Percentiles rank a stretch among this genome's conserved stretches.
These are phyloP conservation scores for Trichosurus vulpecula DNA, from an alignment of 2,797 vertebrate genomes.

Conservation along the genomic window DNA sequence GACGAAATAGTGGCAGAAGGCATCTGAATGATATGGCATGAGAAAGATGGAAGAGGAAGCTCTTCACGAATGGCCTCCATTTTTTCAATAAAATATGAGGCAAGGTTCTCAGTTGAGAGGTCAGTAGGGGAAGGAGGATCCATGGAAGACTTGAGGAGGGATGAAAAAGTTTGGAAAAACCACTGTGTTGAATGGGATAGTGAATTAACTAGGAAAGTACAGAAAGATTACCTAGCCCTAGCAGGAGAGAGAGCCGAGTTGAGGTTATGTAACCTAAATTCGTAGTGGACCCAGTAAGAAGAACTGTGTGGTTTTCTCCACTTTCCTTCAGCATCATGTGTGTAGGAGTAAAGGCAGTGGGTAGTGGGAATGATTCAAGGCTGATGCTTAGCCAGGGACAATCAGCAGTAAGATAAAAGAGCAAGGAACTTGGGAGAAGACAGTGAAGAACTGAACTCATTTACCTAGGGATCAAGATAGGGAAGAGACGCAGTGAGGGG, in stretches of 20 bases:
- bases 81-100: not conserved
- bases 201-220: not conserved
- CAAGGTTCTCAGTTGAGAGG: not conserved
- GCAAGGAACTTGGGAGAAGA: not conserved
- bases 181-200: not conserved
- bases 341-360: not conserved
- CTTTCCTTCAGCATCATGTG: not conserved
- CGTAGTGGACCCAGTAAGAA: not conserved
- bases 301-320: not conserved
- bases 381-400: not conserved
- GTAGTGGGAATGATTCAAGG: not conserved
- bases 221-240: not conserved
- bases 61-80: not conserved
- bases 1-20: not conserved
- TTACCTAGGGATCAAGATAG: not conserved
- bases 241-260: not conserved
- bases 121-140: not conserved
- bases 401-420: not conserved
- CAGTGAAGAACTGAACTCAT: not conserved
- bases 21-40: not conserved
- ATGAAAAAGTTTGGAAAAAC: not conserved
- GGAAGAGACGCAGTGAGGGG: not conserved
- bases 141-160: not conserved
- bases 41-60: not conserved
- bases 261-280: not conserved